A percentile compares a stretch with the other conserved stretches of the same genome.
Evolutionary conservation across 2,797 vertebrate genomes (phyloP).

Genomic region (Cephalopachus bancanus): DNA sequence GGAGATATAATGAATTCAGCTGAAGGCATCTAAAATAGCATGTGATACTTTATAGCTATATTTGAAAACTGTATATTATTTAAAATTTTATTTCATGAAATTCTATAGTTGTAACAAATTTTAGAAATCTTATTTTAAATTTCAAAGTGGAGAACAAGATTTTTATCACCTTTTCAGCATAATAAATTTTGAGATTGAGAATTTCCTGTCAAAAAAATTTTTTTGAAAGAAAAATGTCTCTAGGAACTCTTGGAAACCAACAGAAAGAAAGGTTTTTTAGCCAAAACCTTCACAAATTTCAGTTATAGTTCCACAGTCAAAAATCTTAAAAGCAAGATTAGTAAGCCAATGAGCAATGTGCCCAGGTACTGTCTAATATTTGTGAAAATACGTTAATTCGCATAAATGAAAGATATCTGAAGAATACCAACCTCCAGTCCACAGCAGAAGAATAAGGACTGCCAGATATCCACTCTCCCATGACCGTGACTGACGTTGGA

Average conservation of each 20-base stretch:
- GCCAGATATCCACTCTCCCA: neutral
- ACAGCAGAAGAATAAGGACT: neutral
- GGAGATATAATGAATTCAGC: neutral
- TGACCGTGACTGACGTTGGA: neutral
- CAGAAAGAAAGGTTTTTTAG: slow-evolving; percentile 56
- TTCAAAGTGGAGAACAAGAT: slow-evolving; percentile 68
- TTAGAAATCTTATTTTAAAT: slow-evolving; percentile 68
- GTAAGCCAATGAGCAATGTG: neutral
- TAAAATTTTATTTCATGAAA: slow-evolving; percentile 65
- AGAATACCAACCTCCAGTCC: neutral
- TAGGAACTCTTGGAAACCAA: slow-evolving; percentile 47
- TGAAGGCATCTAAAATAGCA: neutral
- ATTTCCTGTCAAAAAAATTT: slow-evolving; percentile 47
- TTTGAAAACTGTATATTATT: slow-evolving; percentile 38
- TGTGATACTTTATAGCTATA: slow-evolving; percentile 46
- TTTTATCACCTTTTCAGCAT: slow-evolving; percentile 59
- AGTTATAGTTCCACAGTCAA: neutral
- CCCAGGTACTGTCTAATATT: neutral
- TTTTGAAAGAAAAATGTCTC: slow-evolving; percentile 34
- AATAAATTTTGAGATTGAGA: slow-evolving; percentile 61
- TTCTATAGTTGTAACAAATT: slow-evolving; percentile 59
- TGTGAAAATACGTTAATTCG: slow-evolving; percentile 40
- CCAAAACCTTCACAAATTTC: neutral
- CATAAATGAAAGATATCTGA: neutral
- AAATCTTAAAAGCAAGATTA: slow-evolving; percentile 51